Evolutionary conservation across 2,888 invertebrate species (phyloP).

Genomic region (Cheilosia impressa): DNA sequence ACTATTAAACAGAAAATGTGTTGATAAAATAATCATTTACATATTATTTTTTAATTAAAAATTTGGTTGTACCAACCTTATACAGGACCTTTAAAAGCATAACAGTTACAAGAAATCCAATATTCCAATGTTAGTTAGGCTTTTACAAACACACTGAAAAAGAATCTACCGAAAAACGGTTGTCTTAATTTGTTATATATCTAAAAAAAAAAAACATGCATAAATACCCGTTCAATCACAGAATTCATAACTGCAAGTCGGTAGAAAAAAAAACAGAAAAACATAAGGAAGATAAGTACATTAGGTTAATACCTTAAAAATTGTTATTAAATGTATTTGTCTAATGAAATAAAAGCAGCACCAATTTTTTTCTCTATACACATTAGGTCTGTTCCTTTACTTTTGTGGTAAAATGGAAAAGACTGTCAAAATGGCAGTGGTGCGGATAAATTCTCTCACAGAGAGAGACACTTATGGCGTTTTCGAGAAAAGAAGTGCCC

Average conservation of each 20-base stretch:
- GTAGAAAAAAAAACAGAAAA: not conserved
- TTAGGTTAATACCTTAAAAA: not conserved
- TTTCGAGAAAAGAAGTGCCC: no score
- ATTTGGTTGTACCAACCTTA: conserved; percentile 45
- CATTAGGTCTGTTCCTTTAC: no score
- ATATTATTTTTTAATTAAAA: not conserved
- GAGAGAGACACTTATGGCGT: no score
- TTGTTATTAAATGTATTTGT: not conserved
- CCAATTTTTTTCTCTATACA: no score
- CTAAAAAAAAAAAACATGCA: conserved; percentile 49
- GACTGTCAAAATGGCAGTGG: no score
- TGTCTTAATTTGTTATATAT: conserved; percentile 33
- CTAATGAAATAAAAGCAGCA: no score
- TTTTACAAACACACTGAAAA: conserved; percentile 76
- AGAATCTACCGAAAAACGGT: conserved; percentile 69
- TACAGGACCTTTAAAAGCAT: conserved; percentile 26
- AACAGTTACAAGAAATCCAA: conserved; percentile 48
- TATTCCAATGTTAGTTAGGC: conserved; percentile 65
- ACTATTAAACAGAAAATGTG: conserved; percentile 71
- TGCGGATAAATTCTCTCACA: no score
- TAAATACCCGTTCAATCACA: conserved; percentile 22
- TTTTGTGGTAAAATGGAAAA: no score
- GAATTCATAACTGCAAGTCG: conserved; percentile 22
- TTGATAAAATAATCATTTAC: not conserved
- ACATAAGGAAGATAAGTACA: not conserved